Base-by-base conservation (phyloP, 2,888 invertebrate species). In the Lobophora halterata region DNA sequence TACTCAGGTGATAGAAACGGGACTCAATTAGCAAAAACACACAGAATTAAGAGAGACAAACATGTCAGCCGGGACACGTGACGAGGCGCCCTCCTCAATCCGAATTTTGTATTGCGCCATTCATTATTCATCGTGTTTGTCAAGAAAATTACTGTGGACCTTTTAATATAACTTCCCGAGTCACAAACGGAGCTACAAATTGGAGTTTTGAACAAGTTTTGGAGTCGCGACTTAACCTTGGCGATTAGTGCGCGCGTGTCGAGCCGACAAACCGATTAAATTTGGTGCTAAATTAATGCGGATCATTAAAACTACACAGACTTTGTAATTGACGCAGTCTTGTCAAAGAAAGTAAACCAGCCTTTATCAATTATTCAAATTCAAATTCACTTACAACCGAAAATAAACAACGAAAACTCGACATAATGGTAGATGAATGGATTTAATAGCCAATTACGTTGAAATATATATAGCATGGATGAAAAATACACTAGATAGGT, bases 21-120 rank as follows among this genome's bases (percentile, higher is more conserved):
- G 69, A 82, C 77, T 80, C 82, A 85, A 87, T 87, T 86, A 86
- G 81, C 81, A 79, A 83, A 81, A 83, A 83, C 77, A 82, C 77
- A 86, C 79, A 86, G 79, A 82, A 79, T 83, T 81, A 83, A 79
- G 79, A 75, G 74, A 79, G 70, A 77, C 81, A 85, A 87, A 86
- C 81, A 83, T 73, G 80, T 66, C 74, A 65, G 61, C 61, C 61
- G 75, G 71, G 69, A 76, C 77, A 77, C 71, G 68, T 75, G 76
- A 71, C 65, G 75, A 72, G 68, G 68, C 70, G 74, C 70, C 70
- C 74, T 77, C 69, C 77, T 80, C 79, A 78, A 80, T 81, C 77
- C 79, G 79, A 83, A 83, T 87, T 85, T 85, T 83, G 85, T 85
- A 86, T 82, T 72, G 74, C 76, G 69, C 64, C 71, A 79, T 81